Conservation (phyloP, 2,888 invertebrate genomes). For the Aporophyla lueneburgensis region DNA sequence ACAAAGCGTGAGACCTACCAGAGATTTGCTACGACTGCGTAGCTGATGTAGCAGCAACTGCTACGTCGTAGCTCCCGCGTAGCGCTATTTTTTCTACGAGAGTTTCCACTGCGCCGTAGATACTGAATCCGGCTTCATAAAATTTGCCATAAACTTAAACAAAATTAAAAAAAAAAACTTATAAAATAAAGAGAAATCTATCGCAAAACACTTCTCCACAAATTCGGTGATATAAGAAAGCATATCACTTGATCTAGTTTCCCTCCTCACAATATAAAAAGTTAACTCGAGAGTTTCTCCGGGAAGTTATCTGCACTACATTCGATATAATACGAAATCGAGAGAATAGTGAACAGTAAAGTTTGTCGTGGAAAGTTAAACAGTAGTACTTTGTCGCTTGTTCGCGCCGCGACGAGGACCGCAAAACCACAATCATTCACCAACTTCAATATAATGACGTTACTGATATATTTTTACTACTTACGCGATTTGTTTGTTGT, state of each 20-base stretch:
- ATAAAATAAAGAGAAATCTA: background rate
- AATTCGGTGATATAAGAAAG: constrained; percentile 58
- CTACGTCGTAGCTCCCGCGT: constrained; percentile 54
- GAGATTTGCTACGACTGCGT: constrained; percentile 46
- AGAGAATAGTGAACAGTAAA: constrained; percentile 76
- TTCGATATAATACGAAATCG: constrained; percentile 76
- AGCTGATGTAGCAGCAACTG: constrained; percentile 43
- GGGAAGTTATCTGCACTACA: constrained; percentile 72
- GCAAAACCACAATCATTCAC: constrained; percentile 74
- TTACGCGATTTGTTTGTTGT: background rate
- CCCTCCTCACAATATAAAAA: constrained; percentile 69
- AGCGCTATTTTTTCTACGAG: constrained; percentile 20
- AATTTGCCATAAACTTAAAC: background rate
- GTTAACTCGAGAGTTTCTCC: constrained; percentile 70
- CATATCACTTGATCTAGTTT: constrained; percentile 69
- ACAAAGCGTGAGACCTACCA: constrained; percentile 14
- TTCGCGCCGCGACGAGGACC: constrained; percentile 65
- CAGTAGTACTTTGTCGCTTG: constrained; percentile 75
- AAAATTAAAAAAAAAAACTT: constrained; percentile 6
- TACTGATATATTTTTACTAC: constrained; percentile 53
- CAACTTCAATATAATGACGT: constrained; percentile 70
- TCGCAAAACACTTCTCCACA: constrained; percentile 21
- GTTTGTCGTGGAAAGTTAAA: constrained; percentile 79
- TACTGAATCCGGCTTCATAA: constrained; percentile 9
- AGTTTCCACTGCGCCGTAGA: constrained; percentile 3